Base-by-base conservation (phyloP, 92 coral and sea anemone species). In the Montipora capitata region DNA sequence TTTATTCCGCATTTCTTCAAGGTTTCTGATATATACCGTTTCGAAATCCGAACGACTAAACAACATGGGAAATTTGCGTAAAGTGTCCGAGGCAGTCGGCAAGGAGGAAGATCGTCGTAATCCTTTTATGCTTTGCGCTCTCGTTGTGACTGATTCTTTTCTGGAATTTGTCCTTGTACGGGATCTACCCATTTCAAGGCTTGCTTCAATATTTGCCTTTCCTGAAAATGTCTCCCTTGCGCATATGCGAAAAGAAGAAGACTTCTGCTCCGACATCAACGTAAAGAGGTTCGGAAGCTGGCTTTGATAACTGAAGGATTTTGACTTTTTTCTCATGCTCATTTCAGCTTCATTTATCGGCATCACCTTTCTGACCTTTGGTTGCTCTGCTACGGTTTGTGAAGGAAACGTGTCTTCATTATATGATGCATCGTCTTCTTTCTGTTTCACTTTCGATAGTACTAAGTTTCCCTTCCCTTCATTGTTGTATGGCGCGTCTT, bases 191-290 rank as follows among this genome's bases (percentile, higher is more conserved):
- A 17, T 61, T 20, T 16, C 14, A 48, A 48, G 10, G 52, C 18
- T 27, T 54, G 13, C 10, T 14, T 57, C 35, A 54, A 15, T 52
- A 57, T 20, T 54, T 41, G 66, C 10, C n/a, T 54, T 54, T 41
- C 59, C 72, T 56, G 40, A 10, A 43, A n/a, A 40, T 42, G 54
- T 35, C 8, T 16, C 27, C 71, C 56, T 82, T 40, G 87, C 87
- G 7, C 79, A 15, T 1, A 72, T 58, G 43, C 87, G 87, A 73
- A 83, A 83, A 4, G 87, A 83, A 45, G 72, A 61, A 1, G 87
- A 54, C 4, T 9, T 16, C 59, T 83, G 80, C 6, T 72, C 43
- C 7, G 80, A 44, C 79, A 83, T 43, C 62, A 83, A 43, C 13
- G 71, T 11, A 40, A 82, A 72, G 10, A 82, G 58, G 43, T 70